These are phyloP conservation scores for Micropoecilia bifurca DNA, from an alignment of 2,797 vertebrate species.

Conservation along the genomic window DNA sequence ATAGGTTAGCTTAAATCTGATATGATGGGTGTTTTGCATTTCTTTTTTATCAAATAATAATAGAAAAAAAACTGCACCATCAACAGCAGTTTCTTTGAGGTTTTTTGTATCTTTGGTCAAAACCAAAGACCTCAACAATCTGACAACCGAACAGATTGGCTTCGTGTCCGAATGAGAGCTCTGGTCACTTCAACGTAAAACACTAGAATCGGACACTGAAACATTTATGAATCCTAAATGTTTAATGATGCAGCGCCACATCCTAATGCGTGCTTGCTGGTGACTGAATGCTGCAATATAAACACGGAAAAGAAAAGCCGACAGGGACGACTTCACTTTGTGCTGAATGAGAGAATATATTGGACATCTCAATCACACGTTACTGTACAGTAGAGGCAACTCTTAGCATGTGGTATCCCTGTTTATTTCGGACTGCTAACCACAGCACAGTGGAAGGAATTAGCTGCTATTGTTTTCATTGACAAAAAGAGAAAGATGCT, in stretches of 20 bases:
- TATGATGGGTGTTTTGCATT: not conserved
- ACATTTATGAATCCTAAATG: not conserved
- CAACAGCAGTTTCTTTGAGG: not conserved
- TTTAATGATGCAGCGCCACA: not conserved
- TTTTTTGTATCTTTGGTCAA: not conserved
- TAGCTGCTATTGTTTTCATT: not conserved
- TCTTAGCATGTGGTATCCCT: not conserved
- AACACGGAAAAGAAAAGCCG: not conserved
- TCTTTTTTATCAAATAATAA: no score
- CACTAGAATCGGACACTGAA: not conserved
- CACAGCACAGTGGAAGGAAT: not conserved
- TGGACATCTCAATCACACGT: not conserved
- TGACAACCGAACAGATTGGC: not conserved
- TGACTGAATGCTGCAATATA: not conserved
- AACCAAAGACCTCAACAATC: not conserved
- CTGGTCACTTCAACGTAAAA: not conserved
- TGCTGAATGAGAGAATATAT: not conserved
- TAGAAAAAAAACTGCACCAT: not conserved
- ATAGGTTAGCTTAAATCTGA: not conserved
- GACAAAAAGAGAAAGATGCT: not conserved
- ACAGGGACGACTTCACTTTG: not conserved
- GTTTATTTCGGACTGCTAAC: not conserved
- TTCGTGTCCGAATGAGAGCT: not conserved
- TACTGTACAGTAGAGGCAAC: not conserved
- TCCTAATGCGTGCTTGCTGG: not conserved